Base-by-base conservation (phyloP, 2,797 vertebrate species). In the Cyprinella venusta region DNA sequence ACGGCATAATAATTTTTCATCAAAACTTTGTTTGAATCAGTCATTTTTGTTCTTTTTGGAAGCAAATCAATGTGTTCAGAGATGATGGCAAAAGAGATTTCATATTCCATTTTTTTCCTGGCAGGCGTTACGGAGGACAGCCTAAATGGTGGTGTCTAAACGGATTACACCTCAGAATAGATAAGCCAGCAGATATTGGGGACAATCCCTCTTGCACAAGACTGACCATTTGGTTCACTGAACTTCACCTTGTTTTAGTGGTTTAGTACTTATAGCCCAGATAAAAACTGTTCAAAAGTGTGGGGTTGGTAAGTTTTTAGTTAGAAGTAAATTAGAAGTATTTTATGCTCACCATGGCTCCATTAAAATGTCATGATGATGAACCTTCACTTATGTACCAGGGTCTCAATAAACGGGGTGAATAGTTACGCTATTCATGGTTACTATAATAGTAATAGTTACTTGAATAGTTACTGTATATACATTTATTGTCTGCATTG, bases 91-190 rank as follows among this genome's bases (percentile, higher is more conserved):
- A 75, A 24, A 63, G 42, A 48, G 18, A 42, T 77, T 42, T 40
- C 38, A 65, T 72, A 84, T 59, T 65, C 52, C 65, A 52, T 50
- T 50, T 81, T 24, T 54, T 33, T 59, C 52, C 63, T 71, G 76
- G 30, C 33, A 61, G 68, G 67, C 56, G 4, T 81, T 67, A 79
- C 64, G 21, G 76, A 84, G 82, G 87, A 82, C 85, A 74, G 56
- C 45, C 69, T 86, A 82, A 83, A 88, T 81, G 75, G 85, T 81
- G 26, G 59, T 24, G 65, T 80, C 81, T 85, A 85, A 85, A 78
- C 59, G 45, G 86, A 88, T 89, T 87, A 84, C 59, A 40, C 63
- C 54, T 84, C 42, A 71, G 81, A 89, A 83, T 74, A 89, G 84
- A 78, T 82, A 70, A 83, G 61, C 69, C 76, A 82, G 48, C 70